A percentile compares a stretch with the other conserved stretches of the same genome.
phyloP scores from a whole-genome alignment of 1,140 invertebrate genomes.

The Caenorhabditis tropicalis region DNA sequence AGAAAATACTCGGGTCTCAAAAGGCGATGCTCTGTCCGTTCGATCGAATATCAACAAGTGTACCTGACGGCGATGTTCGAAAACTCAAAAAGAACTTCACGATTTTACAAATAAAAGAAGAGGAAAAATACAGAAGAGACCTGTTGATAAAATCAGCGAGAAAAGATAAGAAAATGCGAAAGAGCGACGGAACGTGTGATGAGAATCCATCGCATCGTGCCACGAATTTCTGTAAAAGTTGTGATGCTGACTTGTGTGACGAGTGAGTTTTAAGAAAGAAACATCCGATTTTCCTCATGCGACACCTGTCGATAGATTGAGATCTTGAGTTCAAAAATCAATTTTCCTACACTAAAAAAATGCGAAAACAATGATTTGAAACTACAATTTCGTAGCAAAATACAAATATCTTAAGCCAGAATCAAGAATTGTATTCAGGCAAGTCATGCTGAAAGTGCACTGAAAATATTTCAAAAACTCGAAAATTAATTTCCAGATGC shows the following conservation, averaged over 20 bases:
- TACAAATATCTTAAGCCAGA: too few relatives aligned
- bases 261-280: neutral
- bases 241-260: constrained; percentile 7
- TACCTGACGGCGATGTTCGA: neutral
- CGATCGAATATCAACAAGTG: neutral
- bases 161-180: neutral
- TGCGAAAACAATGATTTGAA: too few relatives aligned
- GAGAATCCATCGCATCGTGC: neutral
- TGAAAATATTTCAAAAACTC: too few relatives aligned
- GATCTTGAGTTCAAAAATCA: too few relatives aligned
- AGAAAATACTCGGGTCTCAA: neutral
- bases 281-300: neutral
- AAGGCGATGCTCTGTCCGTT: neutral
- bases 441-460: too few relatives aligned
- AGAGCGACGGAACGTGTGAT: neutral
- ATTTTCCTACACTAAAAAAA: too few relatives aligned
- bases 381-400: too few relatives aligned
- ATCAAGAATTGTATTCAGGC: too few relatives aligned
- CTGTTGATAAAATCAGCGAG: neutral
- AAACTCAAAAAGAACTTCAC: neutral
- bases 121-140: neutral
- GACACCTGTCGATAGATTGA: too few relatives aligned
- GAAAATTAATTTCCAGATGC: neutral
- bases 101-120: neutral
- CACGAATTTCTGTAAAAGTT: neutral